These are phyloP conservation scores for Brassicogethes aeneus DNA, from an alignment of 2,888 invertebrate species.

Conservation along the genomic window DNA sequence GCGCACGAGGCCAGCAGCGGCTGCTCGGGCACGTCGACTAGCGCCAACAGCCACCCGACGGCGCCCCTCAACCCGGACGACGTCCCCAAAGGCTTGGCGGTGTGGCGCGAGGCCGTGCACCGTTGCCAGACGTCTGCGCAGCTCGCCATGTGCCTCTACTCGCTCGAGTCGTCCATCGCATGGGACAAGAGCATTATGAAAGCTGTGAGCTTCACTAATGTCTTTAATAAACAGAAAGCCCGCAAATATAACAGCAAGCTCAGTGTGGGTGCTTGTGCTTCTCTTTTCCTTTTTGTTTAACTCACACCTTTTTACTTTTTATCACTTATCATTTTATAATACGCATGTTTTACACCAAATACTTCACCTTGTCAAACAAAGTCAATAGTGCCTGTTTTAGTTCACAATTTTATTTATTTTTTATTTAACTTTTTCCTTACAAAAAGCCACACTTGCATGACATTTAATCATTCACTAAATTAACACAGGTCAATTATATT, in stretches of 20 bases:
- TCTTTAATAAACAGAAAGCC: slow-evolving; percentile 41
- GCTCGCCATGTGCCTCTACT: slow-evolving; percentile 80
- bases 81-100: slow-evolving; percentile 67
- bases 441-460: too few species aligned
- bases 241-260: slow-evolving; percentile 44
- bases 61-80: slow-evolving; percentile 38
- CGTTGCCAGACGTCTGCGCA: slow-evolving; percentile 83
- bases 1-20: slow-evolving; percentile 34
- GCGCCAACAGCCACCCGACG: not conserved
- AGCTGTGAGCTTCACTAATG: slow-evolving; percentile 68
- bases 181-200: slow-evolving; percentile 99
- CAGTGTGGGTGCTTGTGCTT: slow-evolving; percentile 43
- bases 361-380: too few species aligned
- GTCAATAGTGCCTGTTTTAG: too few species aligned
- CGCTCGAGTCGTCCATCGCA: slow-evolving; percentile 85
- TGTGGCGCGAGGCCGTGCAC: slow-evolving; percentile 85
- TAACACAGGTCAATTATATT: too few species aligned
- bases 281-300: slow-evolving; percentile 32
- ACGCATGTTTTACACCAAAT: too few species aligned
- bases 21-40: slow-evolving; percentile 6
- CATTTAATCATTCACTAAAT: too few species aligned
- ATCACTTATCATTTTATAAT: not conserved
- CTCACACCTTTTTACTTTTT: slow-evolving; percentile 1
- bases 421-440: too few species aligned
- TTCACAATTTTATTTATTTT: too few species aligned